Conservation (phyloP, 2,797 vertebrate genomes). For the Triplophysa bombifrons region DNA sequence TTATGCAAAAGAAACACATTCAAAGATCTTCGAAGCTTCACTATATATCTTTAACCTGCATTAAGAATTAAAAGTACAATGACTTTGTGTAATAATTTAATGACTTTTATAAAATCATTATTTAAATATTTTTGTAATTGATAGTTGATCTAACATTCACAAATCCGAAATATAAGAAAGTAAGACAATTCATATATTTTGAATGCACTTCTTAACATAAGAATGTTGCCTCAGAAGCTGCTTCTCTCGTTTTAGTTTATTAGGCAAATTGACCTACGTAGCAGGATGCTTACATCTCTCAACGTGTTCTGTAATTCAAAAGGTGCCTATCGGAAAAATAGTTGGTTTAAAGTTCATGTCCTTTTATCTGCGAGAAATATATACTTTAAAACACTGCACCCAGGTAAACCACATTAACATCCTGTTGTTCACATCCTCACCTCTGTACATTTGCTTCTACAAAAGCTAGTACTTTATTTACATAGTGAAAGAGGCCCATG, state of each 20-base stretch:
- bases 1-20: background rate
- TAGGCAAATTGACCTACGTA: background rate
- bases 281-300: background rate
- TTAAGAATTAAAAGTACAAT: background rate
- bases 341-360: background rate
- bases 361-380: background rate
- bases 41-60: background rate
- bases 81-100: too few relatives aligned
- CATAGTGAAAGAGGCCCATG: too few relatives aligned
- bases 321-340: background rate
- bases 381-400: background rate
- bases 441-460: background rate
- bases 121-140: too few relatives aligned
- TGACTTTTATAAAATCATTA: too few relatives aligned
- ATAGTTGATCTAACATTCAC: too few relatives aligned
- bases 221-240: too few relatives aligned
- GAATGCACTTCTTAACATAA: too few relatives aligned
- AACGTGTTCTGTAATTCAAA: background rate
- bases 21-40: too few relatives aligned
- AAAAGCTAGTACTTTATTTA: background rate
- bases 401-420: background rate
- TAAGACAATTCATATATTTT: background rate
- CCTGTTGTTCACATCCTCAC: background rate
- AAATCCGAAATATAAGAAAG: background rate
- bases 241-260: too few relatives aligned